Evolutionary conservation across 2,888 invertebrate species (phyloP).

Genomic region (Osmoderma eremita): DNA sequence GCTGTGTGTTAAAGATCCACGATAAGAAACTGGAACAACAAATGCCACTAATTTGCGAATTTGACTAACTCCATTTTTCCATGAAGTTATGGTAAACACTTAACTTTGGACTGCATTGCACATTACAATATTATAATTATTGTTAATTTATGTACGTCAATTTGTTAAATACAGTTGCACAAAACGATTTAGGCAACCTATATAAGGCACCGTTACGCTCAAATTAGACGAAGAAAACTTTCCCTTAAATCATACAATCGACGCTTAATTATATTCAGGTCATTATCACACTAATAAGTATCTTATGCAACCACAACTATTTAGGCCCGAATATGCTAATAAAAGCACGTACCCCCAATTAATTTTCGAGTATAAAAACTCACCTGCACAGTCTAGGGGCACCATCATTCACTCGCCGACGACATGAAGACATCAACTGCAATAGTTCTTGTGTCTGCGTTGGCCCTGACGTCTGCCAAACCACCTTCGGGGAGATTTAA

Average conservation of each 20-base stretch:
- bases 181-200: conserved; percentile 1
- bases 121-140: not conserved
- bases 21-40: no score
- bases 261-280: conserved; percentile 7
- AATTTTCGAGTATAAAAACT: conserved; percentile 23
- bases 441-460: conserved; percentile 20
- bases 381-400: not conserved
- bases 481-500: conserved; percentile 7
- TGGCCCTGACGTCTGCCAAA: not conserved
- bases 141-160: no score
- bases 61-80: no score
- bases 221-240: conserved; percentile 11
- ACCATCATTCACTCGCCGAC: conserved; percentile 1
- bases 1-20: no score
- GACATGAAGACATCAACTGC: conserved; percentile 27
- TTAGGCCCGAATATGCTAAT: conserved; percentile 11
- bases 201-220: conserved; percentile 16
- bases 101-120: no score
- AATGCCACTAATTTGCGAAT: no score
- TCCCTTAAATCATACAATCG: conserved; percentile 17
- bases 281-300: conserved; percentile 25
- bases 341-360: not conserved
- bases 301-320: conserved; percentile 9
- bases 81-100: no score
- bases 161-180: not conserved